Conservation (phyloP, 2,113 vertebrate species). For the Esox niger region DNA sequence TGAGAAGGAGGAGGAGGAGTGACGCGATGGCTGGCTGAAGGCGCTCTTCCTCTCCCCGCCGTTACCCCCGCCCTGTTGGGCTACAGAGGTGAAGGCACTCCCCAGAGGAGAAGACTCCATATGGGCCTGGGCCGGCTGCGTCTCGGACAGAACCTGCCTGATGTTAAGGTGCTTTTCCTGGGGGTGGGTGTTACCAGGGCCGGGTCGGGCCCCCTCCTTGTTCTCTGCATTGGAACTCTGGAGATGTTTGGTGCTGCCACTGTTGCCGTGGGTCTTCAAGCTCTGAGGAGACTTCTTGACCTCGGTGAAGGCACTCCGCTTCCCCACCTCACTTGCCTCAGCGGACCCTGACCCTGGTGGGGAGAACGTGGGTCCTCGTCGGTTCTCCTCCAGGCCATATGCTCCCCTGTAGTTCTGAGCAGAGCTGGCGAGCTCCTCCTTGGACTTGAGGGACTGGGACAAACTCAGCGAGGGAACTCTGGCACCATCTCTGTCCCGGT, state of each 20-base stretch:
- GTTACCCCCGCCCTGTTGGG: slow-evolving; percentile 76
- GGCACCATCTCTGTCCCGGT: slow-evolving; percentile 40
- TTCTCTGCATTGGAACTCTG: slow-evolving; percentile 70
- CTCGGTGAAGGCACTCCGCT: slow-evolving; percentile 94
- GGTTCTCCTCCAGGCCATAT: slow-evolving; percentile 84
- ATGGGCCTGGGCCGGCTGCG: slow-evolving; percentile 71
- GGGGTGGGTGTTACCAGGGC: slow-evolving; percentile 28
- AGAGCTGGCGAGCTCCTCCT: slow-evolving; percentile 84
- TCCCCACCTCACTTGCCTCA: slow-evolving; percentile 77
- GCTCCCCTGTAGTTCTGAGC: slow-evolving; percentile 87
- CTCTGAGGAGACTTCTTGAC: slow-evolving; percentile 82
- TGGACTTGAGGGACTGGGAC: slow-evolving; percentile 65
- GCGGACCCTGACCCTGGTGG: slow-evolving; percentile 73
- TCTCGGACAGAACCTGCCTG: slow-evolving; percentile 76
- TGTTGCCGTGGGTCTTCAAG: slow-evolving; percentile 68
- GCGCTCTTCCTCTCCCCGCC: slow-evolving; percentile 88
- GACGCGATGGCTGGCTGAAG: slow-evolving; percentile 88
- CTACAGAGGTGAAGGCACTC: slow-evolving; percentile 86
- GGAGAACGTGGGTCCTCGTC: slow-evolving; percentile 67
- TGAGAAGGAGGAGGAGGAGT: slow-evolving; percentile 71
- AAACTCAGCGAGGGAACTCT: slow-evolving; percentile 40
- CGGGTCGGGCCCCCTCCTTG: slow-evolving; percentile 68
- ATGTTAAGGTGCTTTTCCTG: slow-evolving; percentile 73
- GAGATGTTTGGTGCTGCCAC: slow-evolving; percentile 54
- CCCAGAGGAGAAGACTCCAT: slow-evolving; percentile 61